Base-by-base conservation (phyloP, 2,113 vertebrate species). In the Melanostigma gelatinosum region DNA sequence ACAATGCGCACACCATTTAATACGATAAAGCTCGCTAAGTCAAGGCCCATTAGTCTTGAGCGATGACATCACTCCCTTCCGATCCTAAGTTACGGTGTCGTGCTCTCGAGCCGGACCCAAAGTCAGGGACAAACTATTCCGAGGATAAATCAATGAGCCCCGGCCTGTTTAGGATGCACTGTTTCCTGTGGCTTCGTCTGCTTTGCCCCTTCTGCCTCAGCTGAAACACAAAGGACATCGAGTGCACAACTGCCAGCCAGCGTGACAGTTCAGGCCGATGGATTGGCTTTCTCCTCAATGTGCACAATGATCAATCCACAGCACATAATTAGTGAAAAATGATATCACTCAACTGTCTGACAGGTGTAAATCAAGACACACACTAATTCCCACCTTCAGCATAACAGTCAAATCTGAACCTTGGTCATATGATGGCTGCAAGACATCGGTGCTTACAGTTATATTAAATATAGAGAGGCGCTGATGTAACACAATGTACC, bases 31-130 rank as follows among this genome's bases (percentile, higher is more conserved):
- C 79, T 27, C 8, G 38, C 75, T 69, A 76, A 66, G 83, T 87
- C 88, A 63, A 69, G 79, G 85, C 57, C 78, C 81, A 90, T 92
- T 91, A 89, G 72, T 79, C 67, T 27, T 62, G 66, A 88, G 60
- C n/a, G 80, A 91, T 90, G 91, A 89, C 84, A 87, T 90, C 85
- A 81, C 80, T 77, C 36, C 74, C 69, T 75, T 77, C 73, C 52
- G 72, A 86, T 74, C 29, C 64, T 77, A 82, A 84, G 70, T 83
- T 86, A 88, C 68, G 76, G 72, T 24, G 89, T 27, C 4, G 20
- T 64, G 63, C 78, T 82, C 71, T 81, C 8, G 6, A 79, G 79
- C 75, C 10, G 27, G 67, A 67, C 79, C 69, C 46, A 60, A 20
- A 85, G 67, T 67, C 71, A 86, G 68, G 64, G 67, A 89, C 68